Evolutionary conservation across 1,140 invertebrate genomes (phyloP).

Genomic region (Drosophila sp.): DNA sequence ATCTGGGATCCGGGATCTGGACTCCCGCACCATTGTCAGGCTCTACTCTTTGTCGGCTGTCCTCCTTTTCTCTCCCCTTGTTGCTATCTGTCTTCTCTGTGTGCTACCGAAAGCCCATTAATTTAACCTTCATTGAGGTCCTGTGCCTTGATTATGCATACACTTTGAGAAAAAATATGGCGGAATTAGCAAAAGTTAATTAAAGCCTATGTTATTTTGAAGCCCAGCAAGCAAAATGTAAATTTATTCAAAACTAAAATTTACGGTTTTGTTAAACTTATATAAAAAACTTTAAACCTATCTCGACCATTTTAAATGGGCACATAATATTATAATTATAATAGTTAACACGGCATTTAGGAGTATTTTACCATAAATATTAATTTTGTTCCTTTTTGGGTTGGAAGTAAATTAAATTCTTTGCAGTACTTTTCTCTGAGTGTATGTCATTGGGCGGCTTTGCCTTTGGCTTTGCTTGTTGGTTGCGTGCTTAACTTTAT

Average conservation of each 20-base stretch:
- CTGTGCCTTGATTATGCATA: conserved; percentile 38
- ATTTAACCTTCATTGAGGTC: conserved; percentile 50
- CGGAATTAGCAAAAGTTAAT: too few species aligned
- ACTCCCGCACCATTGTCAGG: conserved; percentile 51
- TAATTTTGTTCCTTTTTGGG: neutral
- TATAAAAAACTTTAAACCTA: too few species aligned
- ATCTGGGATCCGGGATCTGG: conserved; percentile 8
- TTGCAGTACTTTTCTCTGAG: neutral
- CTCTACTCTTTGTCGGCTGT: conserved; percentile 5
- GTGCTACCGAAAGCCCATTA: conserved; percentile 63
- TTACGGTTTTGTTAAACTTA: too few species aligned
- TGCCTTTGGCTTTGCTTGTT: conserved; percentile 9
- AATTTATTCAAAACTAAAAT: too few species aligned
- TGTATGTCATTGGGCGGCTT: neutral
- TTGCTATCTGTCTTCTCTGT: conserved; percentile 11
- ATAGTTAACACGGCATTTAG: too few species aligned
- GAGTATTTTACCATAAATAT: too few species aligned
- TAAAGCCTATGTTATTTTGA: too few species aligned
- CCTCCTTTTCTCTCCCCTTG: neutral
- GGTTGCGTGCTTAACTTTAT: conserved; percentile 43
- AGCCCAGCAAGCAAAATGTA: too few species aligned
- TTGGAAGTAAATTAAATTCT: neutral
- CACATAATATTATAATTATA: too few species aligned
- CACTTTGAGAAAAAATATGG: conserved; percentile 35
- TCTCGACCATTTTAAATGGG: neutral